phyloP scores from a whole-genome alignment of 2,888 invertebrate species.

The Drosophila yooni region DNA sequence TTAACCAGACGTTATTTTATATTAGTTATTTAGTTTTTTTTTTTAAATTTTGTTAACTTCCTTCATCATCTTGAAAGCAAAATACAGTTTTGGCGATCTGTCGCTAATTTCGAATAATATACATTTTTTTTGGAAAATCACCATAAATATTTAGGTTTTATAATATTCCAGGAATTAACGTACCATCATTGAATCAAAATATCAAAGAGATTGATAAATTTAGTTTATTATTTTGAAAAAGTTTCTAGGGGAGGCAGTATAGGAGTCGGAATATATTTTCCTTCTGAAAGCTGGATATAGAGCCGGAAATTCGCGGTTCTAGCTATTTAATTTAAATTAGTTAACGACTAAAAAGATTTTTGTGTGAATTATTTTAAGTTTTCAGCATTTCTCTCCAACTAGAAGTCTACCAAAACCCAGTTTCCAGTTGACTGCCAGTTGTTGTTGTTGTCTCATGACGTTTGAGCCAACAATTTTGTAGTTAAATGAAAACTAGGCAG shows the following conservation, averaged over 20 bases:
- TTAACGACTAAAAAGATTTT: not conserved
- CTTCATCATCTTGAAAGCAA: too few species aligned
- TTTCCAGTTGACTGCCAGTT: not conserved
- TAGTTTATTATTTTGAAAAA: not conserved
- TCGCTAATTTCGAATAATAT: too few species aligned
- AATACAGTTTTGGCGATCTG: too few species aligned
- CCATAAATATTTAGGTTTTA: too few species aligned
- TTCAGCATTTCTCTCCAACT: not conserved
- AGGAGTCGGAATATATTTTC: not conserved
- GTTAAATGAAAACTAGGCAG: conserved; percentile 27
- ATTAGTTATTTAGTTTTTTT: too few species aligned
- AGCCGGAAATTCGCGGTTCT: not conserved
- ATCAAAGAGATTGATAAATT: too few species aligned
- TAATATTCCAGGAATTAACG: too few species aligned
- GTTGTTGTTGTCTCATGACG: not conserved
- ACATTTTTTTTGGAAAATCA: too few species aligned
- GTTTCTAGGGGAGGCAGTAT: not conserved
- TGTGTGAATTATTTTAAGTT: not conserved
- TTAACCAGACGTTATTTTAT: not conserved
- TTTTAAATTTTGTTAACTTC: too few species aligned
- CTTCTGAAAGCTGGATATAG: not conserved
- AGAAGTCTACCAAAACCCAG: not conserved
- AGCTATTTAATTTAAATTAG: not conserved
- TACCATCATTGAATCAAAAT: too few species aligned
- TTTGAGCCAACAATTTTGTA: conserved; percentile 5